phyloP scores from a whole-genome alignment of 2,888 invertebrate genomes.

The Holacanthella duospinosa region DNA sequence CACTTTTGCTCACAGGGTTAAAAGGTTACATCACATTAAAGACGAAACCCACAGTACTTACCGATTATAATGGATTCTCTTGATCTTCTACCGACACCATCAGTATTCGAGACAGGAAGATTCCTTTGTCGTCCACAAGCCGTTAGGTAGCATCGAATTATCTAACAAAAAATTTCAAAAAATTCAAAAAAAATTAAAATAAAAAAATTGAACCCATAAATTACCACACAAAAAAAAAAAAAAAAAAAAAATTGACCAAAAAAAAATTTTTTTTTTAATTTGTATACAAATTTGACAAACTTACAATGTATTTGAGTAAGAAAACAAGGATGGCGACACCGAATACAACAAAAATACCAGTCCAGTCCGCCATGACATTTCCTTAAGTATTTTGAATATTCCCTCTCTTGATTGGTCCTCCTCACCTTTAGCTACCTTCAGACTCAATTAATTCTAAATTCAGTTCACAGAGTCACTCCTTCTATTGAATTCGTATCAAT shows the following conservation, averaged over 20 bases:
- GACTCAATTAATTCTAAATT: no score
- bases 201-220: not conserved
- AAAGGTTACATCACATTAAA: no score
- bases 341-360: not conserved
- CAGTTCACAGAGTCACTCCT: no score
- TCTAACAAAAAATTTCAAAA: not conserved
- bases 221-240: not conserved
- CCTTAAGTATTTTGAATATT: no score
- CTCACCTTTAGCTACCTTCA: not conserved
- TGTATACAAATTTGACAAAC: no score
- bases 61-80: not conserved
- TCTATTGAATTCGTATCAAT: no score
- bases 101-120: not conserved
- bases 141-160: not conserved
- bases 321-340: slow-evolving; percentile 4
- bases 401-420: not conserved
- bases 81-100: not conserved
- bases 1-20: no score
- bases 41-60: no score
- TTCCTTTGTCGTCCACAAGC: not conserved
- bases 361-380: slow-evolving; percentile 4
- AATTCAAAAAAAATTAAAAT: no score
- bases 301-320: slow-evolving; percentile 8
- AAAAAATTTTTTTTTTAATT: not conserved
- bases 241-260: not conserved